Evolutionary conservation across 2,113 vertebrate species (phyloP).

Genomic region (Rhinoderma darwinii): DNA sequence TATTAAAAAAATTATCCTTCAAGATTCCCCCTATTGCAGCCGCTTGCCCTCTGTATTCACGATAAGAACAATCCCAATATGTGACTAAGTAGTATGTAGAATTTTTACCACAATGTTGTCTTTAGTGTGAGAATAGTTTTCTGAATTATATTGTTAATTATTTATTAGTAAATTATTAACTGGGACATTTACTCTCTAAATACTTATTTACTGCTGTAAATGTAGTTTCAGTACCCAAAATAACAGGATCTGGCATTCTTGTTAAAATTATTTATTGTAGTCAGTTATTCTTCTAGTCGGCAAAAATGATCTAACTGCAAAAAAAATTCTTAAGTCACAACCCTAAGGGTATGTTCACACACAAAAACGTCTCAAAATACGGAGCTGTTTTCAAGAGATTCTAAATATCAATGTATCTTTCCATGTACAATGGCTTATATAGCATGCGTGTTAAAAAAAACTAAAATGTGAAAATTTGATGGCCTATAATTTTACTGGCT

Average conservation of each 20-base stretch:
- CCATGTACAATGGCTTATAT: neutral
- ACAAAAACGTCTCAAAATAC: no score
- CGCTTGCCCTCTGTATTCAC: neutral
- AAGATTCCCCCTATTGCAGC: neutral
- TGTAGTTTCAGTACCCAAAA: neutral
- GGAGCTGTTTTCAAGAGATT: no score
- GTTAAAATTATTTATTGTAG: constrained; percentile 12
- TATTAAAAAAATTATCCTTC: neutral
- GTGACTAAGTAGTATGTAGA: neutral
- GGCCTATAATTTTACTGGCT: no score
- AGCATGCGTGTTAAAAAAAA: neutral
- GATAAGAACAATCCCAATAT: neutral
- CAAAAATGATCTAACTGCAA: no score
- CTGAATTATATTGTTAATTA: neutral
- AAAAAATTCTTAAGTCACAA: neutral
- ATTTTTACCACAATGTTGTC: neutral
- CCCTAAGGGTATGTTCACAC: no score
- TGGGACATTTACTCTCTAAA: neutral
- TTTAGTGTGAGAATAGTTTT: neutral
- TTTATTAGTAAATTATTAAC: constrained; percentile 10
- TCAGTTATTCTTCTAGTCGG: neutral
- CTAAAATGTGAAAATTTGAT: no score
- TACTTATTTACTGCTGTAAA: constrained; percentile 1
- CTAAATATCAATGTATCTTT: neutral
- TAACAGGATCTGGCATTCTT: neutral